These are phyloP conservation scores for Galendromus occidentalis DNA, from an alignment of 1,140 invertebrate species.

Conservation along the genomic window DNA sequence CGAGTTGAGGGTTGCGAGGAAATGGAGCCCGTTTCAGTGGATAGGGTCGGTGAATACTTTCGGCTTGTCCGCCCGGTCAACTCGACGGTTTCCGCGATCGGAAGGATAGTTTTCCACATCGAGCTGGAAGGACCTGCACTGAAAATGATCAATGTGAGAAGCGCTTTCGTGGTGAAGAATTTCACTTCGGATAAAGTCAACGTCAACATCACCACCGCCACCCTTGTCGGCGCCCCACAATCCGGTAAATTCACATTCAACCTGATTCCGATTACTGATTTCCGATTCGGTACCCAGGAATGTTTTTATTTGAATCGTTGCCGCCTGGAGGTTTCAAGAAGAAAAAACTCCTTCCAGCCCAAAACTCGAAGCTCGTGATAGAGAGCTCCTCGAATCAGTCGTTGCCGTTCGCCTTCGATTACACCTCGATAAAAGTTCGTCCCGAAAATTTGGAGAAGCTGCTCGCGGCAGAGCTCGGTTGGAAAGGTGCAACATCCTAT, in stretches of 20 bases:
- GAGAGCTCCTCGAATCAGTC: not conserved
- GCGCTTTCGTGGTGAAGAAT: conserved; percentile 62
- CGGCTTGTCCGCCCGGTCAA: conserved; percentile 39
- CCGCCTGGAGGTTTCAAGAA: too few species aligned
- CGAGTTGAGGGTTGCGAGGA: conserved; percentile 72
- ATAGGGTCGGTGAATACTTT: conserved; percentile 85
- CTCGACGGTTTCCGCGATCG: conserved; percentile 28
- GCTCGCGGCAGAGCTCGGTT: conserved; percentile 11
- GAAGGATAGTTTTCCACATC: conserved; percentile 64
- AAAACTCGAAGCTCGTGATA: too few species aligned
- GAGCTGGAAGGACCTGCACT: conserved; percentile 72
- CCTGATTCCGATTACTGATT: too few species aligned
- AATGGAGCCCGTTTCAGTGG: conserved; percentile 69
- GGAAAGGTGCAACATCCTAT: conserved; percentile 9
- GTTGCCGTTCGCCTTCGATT: conserved; percentile 16
- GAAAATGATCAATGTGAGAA: conserved; percentile 84
- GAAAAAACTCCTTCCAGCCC: too few species aligned
- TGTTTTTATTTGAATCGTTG: too few species aligned
- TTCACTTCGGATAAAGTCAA: conserved; percentile 21
- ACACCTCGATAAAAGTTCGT: conserved; percentile 16
- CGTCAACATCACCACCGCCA: conserved; percentile 14
- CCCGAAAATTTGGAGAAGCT: conserved; percentile 10
- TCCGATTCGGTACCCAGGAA: too few species aligned
- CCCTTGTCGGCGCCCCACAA: conserved; percentile 13
- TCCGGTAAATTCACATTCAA: not conserved